Percentiles rank a stretch among this genome's conserved stretches.
Evolutionary conservation across 1,140 invertebrate genomes (phyloP).

Genomic region (Dermatophagoides farinae): DNA sequence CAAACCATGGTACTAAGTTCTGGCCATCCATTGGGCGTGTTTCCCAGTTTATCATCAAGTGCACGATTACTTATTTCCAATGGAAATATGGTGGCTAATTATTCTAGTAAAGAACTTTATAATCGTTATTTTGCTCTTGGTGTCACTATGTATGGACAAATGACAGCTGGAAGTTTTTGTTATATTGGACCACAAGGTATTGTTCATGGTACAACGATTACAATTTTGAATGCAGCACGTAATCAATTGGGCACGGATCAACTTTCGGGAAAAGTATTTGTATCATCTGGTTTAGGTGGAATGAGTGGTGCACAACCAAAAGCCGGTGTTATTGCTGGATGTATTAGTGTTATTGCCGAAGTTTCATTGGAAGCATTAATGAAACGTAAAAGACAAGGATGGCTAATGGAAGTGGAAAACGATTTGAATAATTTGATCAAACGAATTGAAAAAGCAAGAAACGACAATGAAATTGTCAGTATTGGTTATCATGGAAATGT

Average conservation of each 20-base stretch:
- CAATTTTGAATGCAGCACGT: conserved; percentile 41
- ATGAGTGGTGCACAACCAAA: conserved; percentile 49
- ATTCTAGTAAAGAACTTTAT: conserved; percentile 33
- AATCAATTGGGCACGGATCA: conserved; percentile 34
- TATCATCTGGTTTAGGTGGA: conserved; percentile 43
- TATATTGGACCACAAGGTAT: conserved; percentile 52
- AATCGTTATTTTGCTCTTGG: conserved; percentile 40
- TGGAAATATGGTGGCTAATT: conserved; percentile 48
- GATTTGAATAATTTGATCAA: conserved; percentile 33
- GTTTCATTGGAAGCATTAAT: conserved; percentile 36
- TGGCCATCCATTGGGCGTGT: conserved; percentile 43
- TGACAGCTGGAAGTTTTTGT: conserved; percentile 43
- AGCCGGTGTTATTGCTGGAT: conserved; percentile 41
- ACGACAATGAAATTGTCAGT: conserved; percentile 28
- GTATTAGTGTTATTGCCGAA: conserved; percentile 44
- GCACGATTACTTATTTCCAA: conserved; percentile 46
- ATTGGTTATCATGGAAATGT: conserved; percentile 43
- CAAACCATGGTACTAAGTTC: conserved; percentile 45
- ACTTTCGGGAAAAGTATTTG: conserved; percentile 38
- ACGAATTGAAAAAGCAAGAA: conserved; percentile 27
- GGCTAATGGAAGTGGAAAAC: conserved; percentile 34
- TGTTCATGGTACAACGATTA: conserved; percentile 47
- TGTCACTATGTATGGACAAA: conserved; percentile 38
- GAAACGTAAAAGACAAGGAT: conserved; percentile 41
- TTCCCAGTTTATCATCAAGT: conserved; percentile 31